Percentiles rank a stretch among this genome's conserved stretches.
Conservation (phyloP, 2,113 vertebrate species). For the Stegostoma tigrinum region DNA sequence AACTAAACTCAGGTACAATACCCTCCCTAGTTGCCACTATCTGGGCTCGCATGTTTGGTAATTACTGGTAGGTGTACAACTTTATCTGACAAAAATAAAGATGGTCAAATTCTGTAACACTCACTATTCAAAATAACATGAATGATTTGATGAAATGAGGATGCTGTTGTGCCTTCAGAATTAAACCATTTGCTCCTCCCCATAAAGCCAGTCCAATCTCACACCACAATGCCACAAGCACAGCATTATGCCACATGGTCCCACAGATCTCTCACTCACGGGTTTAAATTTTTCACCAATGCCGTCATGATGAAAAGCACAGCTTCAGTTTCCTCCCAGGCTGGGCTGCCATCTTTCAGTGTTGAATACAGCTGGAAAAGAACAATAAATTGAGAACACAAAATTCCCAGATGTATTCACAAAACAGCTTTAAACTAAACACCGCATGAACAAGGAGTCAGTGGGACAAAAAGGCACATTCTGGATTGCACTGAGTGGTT, state of each 20-base stretch:
- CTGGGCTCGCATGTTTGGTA: background rate
- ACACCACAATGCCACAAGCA: background rate
- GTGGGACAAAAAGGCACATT: background rate
- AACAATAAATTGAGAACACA: background rate
- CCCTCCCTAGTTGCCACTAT: background rate
- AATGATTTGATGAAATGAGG: background rate
- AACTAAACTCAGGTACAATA: background rate
- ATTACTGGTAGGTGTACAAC: background rate
- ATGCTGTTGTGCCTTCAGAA: background rate
- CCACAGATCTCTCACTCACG: constrained; percentile 67
- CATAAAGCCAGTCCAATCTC: background rate
- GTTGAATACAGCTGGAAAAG: constrained; percentile 79
- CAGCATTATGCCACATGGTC: too few relatives aligned
- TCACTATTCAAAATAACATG: background rate
- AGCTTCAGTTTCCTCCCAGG: constrained; percentile 96
- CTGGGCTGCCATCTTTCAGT: constrained; percentile 83
- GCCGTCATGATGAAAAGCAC: constrained; percentile 98
- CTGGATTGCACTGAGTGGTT: background rate
- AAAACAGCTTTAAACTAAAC: background rate
- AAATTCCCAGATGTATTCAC: background rate
- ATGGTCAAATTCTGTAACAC: background rate
- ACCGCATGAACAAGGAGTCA: background rate
- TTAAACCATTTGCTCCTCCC: background rate
- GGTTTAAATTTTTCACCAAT: constrained; percentile 92
- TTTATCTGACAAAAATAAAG: background rate